phyloP scores from a whole-genome alignment of 2,797 vertebrate genomes.

The Trachurus trachurus region DNA sequence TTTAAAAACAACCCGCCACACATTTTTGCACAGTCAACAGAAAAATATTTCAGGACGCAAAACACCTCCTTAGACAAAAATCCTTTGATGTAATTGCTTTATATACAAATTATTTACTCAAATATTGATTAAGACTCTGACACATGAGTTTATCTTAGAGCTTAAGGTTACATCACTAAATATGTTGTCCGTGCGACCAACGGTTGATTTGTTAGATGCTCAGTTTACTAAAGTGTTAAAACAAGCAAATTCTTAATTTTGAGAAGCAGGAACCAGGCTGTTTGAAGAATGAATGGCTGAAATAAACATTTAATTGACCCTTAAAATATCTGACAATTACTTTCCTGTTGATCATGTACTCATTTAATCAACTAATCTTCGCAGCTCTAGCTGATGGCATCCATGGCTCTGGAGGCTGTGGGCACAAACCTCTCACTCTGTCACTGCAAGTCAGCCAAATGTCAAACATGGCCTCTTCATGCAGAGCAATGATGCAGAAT shows the following conservation, averaged over 20 bases:
- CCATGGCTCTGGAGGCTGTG: not conserved
- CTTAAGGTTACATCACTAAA: not conserved
- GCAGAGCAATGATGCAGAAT: conserved; percentile 45
- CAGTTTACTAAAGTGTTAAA: not conserved
- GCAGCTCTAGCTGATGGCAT: not conserved
- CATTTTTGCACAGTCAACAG: not conserved
- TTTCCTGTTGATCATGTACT: not conserved
- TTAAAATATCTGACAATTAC: not conserved
- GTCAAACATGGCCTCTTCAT: conserved; percentile 15
- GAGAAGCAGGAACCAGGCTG: not conserved
- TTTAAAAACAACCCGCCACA: not conserved
- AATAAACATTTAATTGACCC: not conserved
- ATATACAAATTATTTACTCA: not conserved
- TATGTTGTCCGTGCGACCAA: not conserved
- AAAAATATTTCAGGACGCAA: not conserved
- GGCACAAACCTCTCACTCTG: not conserved
- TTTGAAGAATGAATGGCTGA: not conserved
- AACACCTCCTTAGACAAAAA: not conserved
- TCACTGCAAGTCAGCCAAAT: conserved; percentile 14
- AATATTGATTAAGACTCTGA: not conserved
- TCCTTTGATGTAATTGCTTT: not conserved
- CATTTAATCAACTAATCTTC: too few relatives aligned
- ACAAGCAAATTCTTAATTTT: not conserved
- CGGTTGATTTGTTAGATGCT: not conserved
- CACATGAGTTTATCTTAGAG: not conserved